Evolutionary conservation across 2,113 vertebrate genomes (phyloP).

Genomic region (Martes martes): DNA sequence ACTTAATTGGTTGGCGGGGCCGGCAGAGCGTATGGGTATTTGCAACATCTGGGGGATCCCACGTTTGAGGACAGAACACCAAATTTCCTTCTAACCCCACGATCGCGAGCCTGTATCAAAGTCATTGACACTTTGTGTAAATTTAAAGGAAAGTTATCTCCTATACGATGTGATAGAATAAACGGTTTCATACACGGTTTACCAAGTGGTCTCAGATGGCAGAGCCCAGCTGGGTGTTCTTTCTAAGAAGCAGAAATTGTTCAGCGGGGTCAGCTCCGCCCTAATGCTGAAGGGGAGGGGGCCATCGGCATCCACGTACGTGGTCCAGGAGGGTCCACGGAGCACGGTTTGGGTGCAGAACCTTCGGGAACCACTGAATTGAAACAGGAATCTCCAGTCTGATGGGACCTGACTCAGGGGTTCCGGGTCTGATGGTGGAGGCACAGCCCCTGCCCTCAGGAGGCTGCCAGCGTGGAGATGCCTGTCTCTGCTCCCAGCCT

Average conservation of each 20-base stretch:
- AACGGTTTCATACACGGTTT: neutral
- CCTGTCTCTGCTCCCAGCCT: neutral
- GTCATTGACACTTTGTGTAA: neutral
- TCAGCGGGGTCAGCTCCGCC: neutral
- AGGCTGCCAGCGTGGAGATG: rapidly evolving
- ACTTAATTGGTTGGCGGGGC: neutral
- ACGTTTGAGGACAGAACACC: neutral
- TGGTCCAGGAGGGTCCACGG: neutral
- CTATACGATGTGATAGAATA: neutral
- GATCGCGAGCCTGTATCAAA: neutral
- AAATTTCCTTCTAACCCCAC: neutral
- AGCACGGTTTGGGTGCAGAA: neutral
- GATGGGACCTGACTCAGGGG: neutral
- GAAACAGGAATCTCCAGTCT: neutral
- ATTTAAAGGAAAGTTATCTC: neutral
- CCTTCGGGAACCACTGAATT: neutral
- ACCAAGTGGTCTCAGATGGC: neutral
- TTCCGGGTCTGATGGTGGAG: neutral
- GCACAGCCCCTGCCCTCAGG: neutral
- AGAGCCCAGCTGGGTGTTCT: neutral
- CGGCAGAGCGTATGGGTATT: neutral
- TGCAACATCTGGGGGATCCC: neutral
- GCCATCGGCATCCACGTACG: rapidly evolving
- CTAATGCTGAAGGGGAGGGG: rapidly evolving
- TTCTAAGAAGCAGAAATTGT: neutral